Base-by-base conservation (phyloP, 2,888 invertebrate species). In the Caenorhabditis sp. region DNA sequence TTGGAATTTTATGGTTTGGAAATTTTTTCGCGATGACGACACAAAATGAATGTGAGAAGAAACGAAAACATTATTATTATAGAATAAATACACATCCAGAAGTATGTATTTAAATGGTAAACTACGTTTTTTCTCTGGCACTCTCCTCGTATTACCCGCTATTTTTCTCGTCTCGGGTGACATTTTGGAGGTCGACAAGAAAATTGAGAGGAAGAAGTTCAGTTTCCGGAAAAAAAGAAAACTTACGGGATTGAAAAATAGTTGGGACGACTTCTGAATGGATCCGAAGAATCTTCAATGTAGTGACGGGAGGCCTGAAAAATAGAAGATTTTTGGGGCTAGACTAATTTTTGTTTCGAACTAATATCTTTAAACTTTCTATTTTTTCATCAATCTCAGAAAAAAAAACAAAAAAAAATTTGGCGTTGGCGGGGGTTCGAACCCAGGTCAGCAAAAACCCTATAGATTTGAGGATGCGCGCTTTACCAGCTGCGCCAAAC, bases 221-320 rank as follows among this genome's bases (percentile, higher is more conserved):
- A 10, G 6, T 14, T 43, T 43, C 43, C 43, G 17, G 43, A 23
- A 21, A 51, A 12, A 51, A 51, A 6, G 12, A 51, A 51, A 51
- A 51, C 51, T 51, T 6, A 51, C 51, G 21, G 21, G 12, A 51
- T n/a, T 51, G 51, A 21, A 51, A 21, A 23, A 21, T 51, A 23
- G n/a, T 51, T 23, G 3, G 19, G 21, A 21, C 51, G 21, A 51
- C 23, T 51, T 51, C 51, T 51, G 19, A 23, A 23, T 8, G 19
- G 21, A 21, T 23, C 51, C n/a, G 21, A 23, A 51, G 21, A 23
- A 51, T 51, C 19, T 51, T 51, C 51, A 21, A 51, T 51, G 51
- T 51, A 51, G 21, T 51, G 51, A 51, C 51, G 51, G 12, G 51
- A 51, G 21, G 51, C 51, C 51, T 51, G 21, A 51, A 51, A 51